phyloP scores from a whole-genome alignment of 2,888 invertebrate species.

The Nephrocerus scutellatus region DNA sequence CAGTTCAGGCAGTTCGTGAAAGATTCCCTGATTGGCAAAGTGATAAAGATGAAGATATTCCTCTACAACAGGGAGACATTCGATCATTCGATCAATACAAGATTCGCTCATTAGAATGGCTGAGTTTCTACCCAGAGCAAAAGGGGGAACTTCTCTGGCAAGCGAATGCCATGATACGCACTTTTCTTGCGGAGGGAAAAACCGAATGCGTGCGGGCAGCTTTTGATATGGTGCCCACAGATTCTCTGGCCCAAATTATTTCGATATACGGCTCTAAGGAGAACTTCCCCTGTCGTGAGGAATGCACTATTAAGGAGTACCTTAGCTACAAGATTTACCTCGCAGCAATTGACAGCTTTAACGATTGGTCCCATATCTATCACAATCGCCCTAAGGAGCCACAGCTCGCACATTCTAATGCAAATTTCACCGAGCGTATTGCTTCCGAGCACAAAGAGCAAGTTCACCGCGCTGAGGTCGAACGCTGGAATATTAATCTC shows the following conservation, averaged over 20 bases:
- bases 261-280: constrained; percentile 47
- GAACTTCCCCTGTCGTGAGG: constrained; percentile 49
- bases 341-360: constrained; percentile 79
- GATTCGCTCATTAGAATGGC: constrained; percentile 78
- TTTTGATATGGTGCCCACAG: constrained; percentile 63
- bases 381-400: constrained; percentile 71
- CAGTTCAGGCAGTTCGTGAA: constrained; percentile 69
- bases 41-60: constrained; percentile 35
- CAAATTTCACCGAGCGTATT: constrained; percentile 79
- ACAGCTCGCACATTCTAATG: constrained; percentile 52
- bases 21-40: constrained; percentile 25
- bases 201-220: constrained; percentile 73
- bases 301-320: constrained; percentile 65
- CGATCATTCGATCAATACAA: constrained; percentile 64
- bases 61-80: constrained; percentile 49
- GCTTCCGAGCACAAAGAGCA: constrained; percentile 78
- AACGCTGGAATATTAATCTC: constrained; percentile 66
- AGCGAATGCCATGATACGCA: constrained; percentile 81
- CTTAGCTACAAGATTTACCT: constrained; percentile 82
- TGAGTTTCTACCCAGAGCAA: constrained; percentile 71
- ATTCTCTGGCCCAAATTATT: constrained; percentile 55
- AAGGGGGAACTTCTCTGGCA: constrained; percentile 75
- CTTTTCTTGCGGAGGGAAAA: constrained; percentile 74
- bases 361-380: constrained; percentile 80
- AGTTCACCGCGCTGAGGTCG: constrained; percentile 69